Evolutionary conservation across 2,797 vertebrate genomes (phyloP), one percentile per base, ranked within the genome.

Genomic region (Pangasius djambal): DNA sequence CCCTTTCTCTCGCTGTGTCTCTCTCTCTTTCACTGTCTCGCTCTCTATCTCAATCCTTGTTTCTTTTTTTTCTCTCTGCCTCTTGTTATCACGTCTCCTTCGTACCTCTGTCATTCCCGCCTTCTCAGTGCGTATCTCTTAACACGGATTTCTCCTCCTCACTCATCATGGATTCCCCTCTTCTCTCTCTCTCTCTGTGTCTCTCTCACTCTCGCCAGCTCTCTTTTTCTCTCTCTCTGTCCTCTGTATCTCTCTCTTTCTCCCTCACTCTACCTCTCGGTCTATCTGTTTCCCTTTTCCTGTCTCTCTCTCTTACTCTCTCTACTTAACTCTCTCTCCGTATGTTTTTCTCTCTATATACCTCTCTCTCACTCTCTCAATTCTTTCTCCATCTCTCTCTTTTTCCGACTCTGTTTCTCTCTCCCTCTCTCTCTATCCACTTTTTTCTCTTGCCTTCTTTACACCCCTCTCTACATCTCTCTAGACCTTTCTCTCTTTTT

Each of bases 11-110:
- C 90, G 86, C 89, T 92, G 87, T 83, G 90, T 90, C 93, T 93
- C 90, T 91, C 69, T 87, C 89, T 85, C 86, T 85, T 85, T 92
- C 86, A 91, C 61, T 93, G 93, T 93, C 93, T 93, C 89, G 90
- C 92, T 94, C 91, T 84, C 59, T 88, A n/a, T 85, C 78, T 94
- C 91, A 15, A 61, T 89, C 92, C 88, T 89, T 57, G 52, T 37
- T 34, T 91, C 89, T 90, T 63, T 81, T 44, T 86, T 75, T 89
- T 88, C 88, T 78, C 86, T 88, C 72, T 55, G 12, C 69, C 50
- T 74, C 55, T 65, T 84, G 83, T 84, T 84, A 84, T 67, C 83
- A 69, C 28, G n/a, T 69, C 83, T 69, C 28, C 61, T 84, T 84
- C 44, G 22, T 31, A 31, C 63, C 63, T 52, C 82, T 65, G 82